Evolutionary conservation across 1,140 invertebrate species (phyloP).

Genomic region (Calliopsis andreniformis): DNA sequence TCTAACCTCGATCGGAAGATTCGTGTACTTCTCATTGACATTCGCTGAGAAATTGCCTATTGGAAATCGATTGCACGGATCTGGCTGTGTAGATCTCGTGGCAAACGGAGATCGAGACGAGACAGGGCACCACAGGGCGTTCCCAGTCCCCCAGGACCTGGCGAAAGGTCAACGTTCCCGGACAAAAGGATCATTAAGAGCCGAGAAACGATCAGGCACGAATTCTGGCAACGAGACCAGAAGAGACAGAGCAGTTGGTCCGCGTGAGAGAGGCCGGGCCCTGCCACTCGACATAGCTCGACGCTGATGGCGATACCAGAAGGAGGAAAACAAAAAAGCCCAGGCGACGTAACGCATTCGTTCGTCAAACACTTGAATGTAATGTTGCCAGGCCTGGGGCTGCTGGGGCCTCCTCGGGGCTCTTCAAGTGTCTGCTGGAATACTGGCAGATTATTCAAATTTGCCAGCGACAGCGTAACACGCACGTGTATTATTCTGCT

Average conservation of each 20-base stretch:
- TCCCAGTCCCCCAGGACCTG: not conserved
- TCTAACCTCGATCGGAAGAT: no score
- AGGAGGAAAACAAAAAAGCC: constrained; percentile 69
- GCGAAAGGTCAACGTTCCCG: constrained; percentile 29
- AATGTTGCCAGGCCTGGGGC: constrained; percentile 68
- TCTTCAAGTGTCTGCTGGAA: constrained; percentile 68
- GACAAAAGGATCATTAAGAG: constrained; percentile 27
- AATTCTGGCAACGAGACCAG: constrained; percentile 38
- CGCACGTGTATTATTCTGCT: constrained; percentile 9
- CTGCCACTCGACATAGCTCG: constrained; percentile 75
- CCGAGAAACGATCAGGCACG: constrained; percentile 23
- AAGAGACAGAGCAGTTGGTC: constrained; percentile 58
- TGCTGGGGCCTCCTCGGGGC: constrained; percentile 45
- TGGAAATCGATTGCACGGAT: no score
- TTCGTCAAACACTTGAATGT: constrained; percentile 75
- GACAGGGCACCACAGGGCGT: not conserved
- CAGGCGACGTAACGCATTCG: constrained; percentile 64
- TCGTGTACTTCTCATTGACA: not conserved
- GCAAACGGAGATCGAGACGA: constrained; percentile 6
- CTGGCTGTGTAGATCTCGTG: no score
- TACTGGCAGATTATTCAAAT: constrained; percentile 74
- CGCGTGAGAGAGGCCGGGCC: constrained; percentile 63
- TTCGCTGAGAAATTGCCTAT: no score
- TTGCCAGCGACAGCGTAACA: constrained; percentile 69
- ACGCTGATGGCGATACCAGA: constrained; percentile 73